Percentiles rank a stretch among this genome's conserved stretches.
Conservation (phyloP, 2,888 invertebrate species). For the Ephialtes manifestator region DNA sequence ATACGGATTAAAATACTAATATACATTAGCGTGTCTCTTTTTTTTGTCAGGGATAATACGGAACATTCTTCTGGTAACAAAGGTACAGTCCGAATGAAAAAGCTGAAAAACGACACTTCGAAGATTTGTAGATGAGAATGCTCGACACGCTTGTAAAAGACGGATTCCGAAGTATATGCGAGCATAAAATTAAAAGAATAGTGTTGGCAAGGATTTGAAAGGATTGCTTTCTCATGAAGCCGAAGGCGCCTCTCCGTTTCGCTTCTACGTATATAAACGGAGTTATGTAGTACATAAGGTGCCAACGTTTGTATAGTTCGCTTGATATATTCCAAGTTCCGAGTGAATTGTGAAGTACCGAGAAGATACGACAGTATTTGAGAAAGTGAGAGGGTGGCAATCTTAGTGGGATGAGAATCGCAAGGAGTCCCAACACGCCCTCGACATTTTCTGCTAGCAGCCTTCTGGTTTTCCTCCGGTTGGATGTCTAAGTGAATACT, state of each 20-base stretch:
- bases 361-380: conserved; percentile 59
- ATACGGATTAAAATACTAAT: no score
- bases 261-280: neutral
- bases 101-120: conserved; percentile 28
- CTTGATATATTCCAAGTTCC: conserved; percentile 67
- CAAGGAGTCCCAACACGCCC: neutral
- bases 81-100: neutral
- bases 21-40: no score
- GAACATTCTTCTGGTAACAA: neutral
- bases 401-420: conserved; percentile 17
- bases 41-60: neutral
- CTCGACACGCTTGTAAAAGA: conserved; percentile 77
- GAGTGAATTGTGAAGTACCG: conserved; percentile 74
- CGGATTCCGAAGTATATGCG: conserved; percentile 71
- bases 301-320: conserved; percentile 45
- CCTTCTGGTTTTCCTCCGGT: conserved; percentile 29
- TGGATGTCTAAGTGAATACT: conserved; percentile 14
- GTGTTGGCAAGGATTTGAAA: conserved; percentile 82
- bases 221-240: conserved; percentile 74
- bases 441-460: conserved; percentile 17
- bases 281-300: conserved; percentile 2
- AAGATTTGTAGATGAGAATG: conserved; percentile 74
- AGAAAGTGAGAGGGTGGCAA: conserved; percentile 34
- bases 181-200: conserved; percentile 83
- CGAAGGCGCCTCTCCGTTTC: conserved; percentile 17